Percentiles rank a stretch among this genome's conserved stretches.
These are phyloP conservation scores for Phyllotis vaccarum DNA, from an alignment of 2,797 vertebrate genomes.

Conservation along the genomic window DNA sequence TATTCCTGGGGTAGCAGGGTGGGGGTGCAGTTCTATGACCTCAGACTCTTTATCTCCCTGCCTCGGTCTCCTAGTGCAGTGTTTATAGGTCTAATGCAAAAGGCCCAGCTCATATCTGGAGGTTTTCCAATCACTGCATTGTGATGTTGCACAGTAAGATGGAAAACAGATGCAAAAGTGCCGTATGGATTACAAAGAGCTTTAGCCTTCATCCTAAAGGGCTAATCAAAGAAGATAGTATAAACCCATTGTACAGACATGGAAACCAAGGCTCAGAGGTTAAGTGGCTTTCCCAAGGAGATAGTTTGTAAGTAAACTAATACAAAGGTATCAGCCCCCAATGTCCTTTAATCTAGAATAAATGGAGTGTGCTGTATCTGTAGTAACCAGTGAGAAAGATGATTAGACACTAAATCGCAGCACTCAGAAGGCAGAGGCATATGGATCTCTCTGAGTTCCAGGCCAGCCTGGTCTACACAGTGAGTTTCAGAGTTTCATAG, in stretches of 20 bases:
- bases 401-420: background rate
- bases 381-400: background rate
- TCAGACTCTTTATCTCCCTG: background rate
- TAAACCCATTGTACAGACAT: no score
- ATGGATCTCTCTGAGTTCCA: no score
- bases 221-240: no score
- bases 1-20: background rate
- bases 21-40: no score
- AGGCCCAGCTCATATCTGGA: background rate
- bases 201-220: background rate
- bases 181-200: background rate
- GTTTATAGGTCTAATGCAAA: background rate
- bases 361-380: background rate
- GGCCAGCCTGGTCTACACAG: no score
- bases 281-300: background rate
- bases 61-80: background rate
- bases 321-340: background rate
- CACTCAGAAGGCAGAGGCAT: no score
- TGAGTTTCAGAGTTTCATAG: background rate
- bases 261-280: constrained; percentile 28
- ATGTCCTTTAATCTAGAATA: background rate
- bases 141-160: background rate
- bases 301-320: background rate
- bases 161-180: background rate
- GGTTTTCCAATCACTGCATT: background rate